Percentiles rank a stretch among this genome's conserved stretches.
Conservation (phyloP, 2,113 vertebrate species). For the Aix galericulata region DNA sequence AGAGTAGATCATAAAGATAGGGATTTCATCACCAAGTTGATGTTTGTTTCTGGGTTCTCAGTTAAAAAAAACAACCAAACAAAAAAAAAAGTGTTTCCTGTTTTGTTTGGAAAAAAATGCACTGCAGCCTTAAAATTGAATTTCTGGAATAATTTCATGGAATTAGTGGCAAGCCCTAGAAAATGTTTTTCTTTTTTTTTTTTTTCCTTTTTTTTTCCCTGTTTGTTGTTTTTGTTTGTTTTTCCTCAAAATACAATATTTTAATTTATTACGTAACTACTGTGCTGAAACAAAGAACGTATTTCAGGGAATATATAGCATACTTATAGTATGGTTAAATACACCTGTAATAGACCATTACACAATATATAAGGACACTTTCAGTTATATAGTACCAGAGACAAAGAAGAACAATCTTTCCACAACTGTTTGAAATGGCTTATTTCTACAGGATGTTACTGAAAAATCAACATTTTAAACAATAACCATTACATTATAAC, state of each 20-base stretch:
- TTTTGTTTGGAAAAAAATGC: neutral
- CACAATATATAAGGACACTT: neutral
- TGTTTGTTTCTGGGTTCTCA: neutral
- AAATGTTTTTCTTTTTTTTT: neutral
- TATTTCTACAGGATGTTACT: neutral
- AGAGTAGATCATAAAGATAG: neutral
- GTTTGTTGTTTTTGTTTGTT: neutral
- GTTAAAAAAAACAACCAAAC: neutral
- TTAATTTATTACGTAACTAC: neutral
- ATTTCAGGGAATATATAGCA: neutral
- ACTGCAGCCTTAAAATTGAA: neutral
- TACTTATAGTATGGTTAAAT: neutral
- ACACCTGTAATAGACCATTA: neutral
- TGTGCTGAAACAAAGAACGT: neutral
- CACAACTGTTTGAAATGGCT: neutral
- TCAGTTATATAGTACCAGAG: neutral
- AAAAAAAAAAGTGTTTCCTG: neutral
- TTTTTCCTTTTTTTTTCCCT: neutral
- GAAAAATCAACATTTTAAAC: neutral
- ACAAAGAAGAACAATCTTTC: neutral
- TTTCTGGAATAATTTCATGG: neutral
- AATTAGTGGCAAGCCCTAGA: neutral
- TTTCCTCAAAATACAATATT: neutral
- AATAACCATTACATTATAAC: neutral
- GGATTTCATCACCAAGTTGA: neutral